Percentiles rank a stretch among this genome's conserved stretches.
These are phyloP conservation scores for Lamprotornis superbus DNA, from an alignment of 2,113 vertebrate genomes.

Conservation along the genomic window DNA sequence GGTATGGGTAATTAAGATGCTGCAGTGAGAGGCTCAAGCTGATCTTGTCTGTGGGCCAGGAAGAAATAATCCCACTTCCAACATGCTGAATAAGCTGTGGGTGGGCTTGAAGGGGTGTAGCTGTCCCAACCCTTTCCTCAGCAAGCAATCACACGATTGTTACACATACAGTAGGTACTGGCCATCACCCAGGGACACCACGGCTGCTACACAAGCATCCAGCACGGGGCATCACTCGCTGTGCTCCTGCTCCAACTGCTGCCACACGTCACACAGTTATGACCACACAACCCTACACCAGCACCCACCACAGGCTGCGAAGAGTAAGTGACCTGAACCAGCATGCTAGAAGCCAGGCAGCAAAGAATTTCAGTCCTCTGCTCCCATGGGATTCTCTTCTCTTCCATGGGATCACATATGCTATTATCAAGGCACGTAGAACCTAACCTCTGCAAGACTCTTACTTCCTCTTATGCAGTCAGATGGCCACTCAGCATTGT, in stretches of 20 bases:
- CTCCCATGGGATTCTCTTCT: not conserved
- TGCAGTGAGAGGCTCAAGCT: not conserved
- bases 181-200: not conserved
- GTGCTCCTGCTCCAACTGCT: not conserved
- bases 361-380: not conserved
- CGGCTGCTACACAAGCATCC: not conserved
- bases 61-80: slow-evolving; percentile 18
- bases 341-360: not conserved
- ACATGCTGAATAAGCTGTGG: not conserved
- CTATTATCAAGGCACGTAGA: not conserved
- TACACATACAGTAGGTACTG: not conserved
- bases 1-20: not conserved
- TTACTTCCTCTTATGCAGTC: not conserved
- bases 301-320: not conserved
- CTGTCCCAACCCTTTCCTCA: not conserved
- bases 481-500: not conserved
- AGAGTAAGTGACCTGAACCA: not conserved
- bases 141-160: not conserved
- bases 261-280: fast-evolving
- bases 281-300: not conserved
- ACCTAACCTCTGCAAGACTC: not conserved
- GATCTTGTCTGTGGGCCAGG: not conserved
- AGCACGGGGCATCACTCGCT: fast-evolving
- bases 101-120: not conserved
- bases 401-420: not conserved